Evolutionary conservation across 2,113 vertebrate genomes (phyloP).

Genomic region (Hemibagrus wyckioides): DNA sequence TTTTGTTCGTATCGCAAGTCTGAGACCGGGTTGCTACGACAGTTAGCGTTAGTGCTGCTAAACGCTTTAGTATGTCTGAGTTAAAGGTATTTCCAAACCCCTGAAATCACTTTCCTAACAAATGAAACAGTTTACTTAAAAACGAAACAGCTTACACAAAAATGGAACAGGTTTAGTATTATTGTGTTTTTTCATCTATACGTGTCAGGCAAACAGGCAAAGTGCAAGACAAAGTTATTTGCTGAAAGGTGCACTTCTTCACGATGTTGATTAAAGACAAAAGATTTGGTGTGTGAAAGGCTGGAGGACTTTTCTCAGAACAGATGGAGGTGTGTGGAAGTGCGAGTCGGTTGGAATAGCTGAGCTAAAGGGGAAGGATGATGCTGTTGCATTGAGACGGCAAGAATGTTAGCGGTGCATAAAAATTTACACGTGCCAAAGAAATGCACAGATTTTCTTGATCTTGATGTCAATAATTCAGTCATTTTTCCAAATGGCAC

Average conservation of each 20-base stretch:
- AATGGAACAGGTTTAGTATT: constrained; percentile 26
- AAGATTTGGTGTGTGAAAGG: constrained; percentile 44
- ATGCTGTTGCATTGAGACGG: neutral
- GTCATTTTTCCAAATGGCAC: too few species aligned
- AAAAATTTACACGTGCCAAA: neutral
- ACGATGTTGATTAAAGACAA: constrained; percentile 38
- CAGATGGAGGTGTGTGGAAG: constrained; percentile 28
- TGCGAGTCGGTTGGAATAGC: constrained; percentile 9
- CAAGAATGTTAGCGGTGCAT: constrained; percentile 11
- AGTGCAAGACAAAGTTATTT: constrained; percentile 24
- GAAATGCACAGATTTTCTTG: neutral
- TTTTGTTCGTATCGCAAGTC: neutral
- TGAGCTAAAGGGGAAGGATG: neutral
- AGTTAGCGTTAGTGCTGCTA: neutral
- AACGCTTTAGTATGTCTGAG: neutral
- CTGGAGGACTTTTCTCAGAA: constrained; percentile 28
- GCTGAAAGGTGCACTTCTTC: constrained; percentile 20
- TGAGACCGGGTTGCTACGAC: neutral
- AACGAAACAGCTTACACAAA: neutral
- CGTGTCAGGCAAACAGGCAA: constrained; percentile 6
- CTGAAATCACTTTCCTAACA: neutral
- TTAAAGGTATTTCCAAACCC: neutral
- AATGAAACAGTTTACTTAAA: constrained; percentile 23
- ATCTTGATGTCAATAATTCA: neutral
- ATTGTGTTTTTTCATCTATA: neutral